phyloP scores from a whole-genome alignment of 1,140 invertebrate genomes.

The Capitella teleta region DNA sequence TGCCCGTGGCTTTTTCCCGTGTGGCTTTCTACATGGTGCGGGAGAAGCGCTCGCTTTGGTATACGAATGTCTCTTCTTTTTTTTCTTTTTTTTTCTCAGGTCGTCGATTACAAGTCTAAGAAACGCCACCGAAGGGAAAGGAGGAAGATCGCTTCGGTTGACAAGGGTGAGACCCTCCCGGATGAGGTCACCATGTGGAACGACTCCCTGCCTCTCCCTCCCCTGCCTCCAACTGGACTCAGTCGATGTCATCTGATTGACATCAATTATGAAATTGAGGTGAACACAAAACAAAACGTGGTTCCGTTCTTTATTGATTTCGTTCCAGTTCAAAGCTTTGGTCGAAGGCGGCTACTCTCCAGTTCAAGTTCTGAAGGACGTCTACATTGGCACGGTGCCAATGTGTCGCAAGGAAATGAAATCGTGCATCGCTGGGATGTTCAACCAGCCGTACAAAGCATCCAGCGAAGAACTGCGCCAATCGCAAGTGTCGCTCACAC shows the following conservation, averaged over 20 bases:
- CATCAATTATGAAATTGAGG: slow-evolving; percentile 13
- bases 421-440: slow-evolving; percentile 8
- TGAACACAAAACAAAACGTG: too few relatives aligned
- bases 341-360: slow-evolving; percentile 7
- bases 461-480: not conserved
- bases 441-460: slow-evolving; percentile 4
- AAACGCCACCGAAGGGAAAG: slow-evolving; percentile 8
- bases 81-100: slow-evolving; percentile 1
- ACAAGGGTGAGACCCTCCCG: slow-evolving; percentile 2
- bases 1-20: slow-evolving; percentile 1
- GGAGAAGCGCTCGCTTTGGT: too few relatives aligned
- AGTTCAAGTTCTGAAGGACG: slow-evolving; percentile 6
- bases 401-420: slow-evolving; percentile 8
- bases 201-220: slow-evolving; percentile 9
- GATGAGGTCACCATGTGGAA: slow-evolving; percentile 13
- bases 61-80: not conserved
- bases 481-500: slow-evolving; percentile 1
- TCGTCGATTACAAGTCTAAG: slow-evolving; percentile 13
- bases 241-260: slow-evolving; percentile 8
- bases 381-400: slow-evolving; percentile 13
- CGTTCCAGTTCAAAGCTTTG: slow-evolving; percentile 9
- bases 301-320: not conserved
- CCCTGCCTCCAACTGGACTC: slow-evolving; percentile 10
- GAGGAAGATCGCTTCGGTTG: slow-evolving; percentile 3
- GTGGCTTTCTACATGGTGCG: slow-evolving; percentile 11